These are phyloP conservation scores for Cacoxenus indagator DNA, from an alignment of 2,888 invertebrate species.

Conservation along the genomic window DNA sequence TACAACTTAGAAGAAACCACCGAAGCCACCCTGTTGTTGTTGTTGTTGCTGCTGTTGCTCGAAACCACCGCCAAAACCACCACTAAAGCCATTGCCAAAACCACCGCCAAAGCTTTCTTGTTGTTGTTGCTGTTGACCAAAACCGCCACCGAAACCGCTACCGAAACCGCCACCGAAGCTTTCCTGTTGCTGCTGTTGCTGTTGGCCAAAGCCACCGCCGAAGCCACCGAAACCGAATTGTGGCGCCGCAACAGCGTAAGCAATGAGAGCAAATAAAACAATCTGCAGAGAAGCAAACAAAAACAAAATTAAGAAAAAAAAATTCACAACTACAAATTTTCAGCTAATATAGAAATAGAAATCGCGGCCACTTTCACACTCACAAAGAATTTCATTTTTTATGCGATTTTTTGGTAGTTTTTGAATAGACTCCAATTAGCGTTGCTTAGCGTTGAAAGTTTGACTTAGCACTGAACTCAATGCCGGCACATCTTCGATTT, in stretches of 20 bases:
- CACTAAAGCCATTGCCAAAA: not conserved
- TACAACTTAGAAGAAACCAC: not conserved
- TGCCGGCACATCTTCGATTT: not conserved
- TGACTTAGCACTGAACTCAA: not conserved
- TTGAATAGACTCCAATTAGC: not conserved
- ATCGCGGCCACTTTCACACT: not conserved
- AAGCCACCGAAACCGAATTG: not conserved
- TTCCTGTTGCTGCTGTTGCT: not conserved
- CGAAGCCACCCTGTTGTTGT: not conserved
- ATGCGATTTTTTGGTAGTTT: not conserved
- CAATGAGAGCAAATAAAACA: not conserved
- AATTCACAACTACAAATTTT: not conserved
- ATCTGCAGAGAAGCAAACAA: not conserved
- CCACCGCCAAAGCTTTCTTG: not conserved
- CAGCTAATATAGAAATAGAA: not conserved
- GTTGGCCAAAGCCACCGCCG: not conserved
- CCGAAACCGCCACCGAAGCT: not conserved
- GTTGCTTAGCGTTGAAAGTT: not conserved
- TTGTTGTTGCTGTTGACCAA: not conserved
- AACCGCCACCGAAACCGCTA: not conserved
- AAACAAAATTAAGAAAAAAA: not conserved
- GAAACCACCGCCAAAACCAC: not conserved
- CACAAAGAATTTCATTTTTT: conserved; percentile 4
- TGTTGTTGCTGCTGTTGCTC: not conserved
- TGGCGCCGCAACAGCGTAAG: not conserved